These are phyloP conservation scores for Lasioglossum lativentre DNA, from an alignment of 2,888 invertebrate species.

Conservation along the genomic window DNA sequence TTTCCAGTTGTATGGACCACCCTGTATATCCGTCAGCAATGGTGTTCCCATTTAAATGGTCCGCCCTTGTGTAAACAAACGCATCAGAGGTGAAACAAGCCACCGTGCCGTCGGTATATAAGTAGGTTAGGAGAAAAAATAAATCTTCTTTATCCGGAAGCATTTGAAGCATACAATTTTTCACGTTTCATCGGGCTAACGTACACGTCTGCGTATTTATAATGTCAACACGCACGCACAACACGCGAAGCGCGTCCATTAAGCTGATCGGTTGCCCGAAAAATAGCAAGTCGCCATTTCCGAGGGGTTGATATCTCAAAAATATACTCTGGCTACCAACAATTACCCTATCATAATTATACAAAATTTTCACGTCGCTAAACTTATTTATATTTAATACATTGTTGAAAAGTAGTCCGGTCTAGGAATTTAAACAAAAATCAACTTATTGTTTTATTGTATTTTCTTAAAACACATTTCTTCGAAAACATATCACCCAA, in stretches of 20 bases:
- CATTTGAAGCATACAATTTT: constrained; percentile 20
- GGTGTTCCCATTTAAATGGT: constrained; percentile 19
- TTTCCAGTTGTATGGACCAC: not conserved
- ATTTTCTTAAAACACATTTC: no score
- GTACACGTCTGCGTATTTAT: constrained; percentile 15
- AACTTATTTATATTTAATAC: not conserved
- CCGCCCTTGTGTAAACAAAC: constrained; percentile 23
- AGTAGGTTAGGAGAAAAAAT: constrained; percentile 20
- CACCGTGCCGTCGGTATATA: constrained; percentile 11
- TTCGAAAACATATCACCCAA: no score
- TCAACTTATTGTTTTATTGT: no score
- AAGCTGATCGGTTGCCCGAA: not conserved
- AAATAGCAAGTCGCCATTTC: not conserved
- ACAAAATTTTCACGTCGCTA: not conserved
- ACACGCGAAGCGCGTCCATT: not conserved
- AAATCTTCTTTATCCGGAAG: constrained; percentile 20
- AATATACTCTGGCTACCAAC: not conserved
- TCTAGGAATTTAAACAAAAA: no score
- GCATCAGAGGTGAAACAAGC: constrained; percentile 17
- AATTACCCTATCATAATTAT: not conserved
- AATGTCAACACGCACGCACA: constrained; percentile 6
- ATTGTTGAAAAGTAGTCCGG: not conserved
- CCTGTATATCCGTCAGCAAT: constrained; percentile 8
- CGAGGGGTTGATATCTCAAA: not conserved
- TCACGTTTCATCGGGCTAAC: constrained; percentile 5